Evolutionary conservation across 2,888 invertebrate genomes (phyloP).

Genomic region (Meiosimyza decipiens): DNA sequence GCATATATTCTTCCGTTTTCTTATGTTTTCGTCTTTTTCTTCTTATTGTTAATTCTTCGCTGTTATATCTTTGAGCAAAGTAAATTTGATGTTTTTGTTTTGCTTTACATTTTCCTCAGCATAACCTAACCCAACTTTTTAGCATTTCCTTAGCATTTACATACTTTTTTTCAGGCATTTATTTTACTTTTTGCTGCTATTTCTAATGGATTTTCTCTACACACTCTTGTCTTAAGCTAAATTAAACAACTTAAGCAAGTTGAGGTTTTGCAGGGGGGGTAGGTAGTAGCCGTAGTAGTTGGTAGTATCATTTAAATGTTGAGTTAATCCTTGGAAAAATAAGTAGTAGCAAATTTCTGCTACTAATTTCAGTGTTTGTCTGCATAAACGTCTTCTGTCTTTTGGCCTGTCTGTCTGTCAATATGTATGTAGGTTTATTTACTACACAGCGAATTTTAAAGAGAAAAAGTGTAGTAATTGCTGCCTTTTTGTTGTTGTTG

Average conservation of each 20-base stretch:
- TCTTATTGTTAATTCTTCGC: constrained; percentile 8
- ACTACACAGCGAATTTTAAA: no score
- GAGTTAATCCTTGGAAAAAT: constrained; percentile 22
- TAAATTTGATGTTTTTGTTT: background rate
- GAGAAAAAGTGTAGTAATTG: no score
- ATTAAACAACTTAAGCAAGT: constrained; percentile 2
- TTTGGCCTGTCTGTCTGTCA: no score
- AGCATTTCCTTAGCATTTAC: constrained; percentile 25
- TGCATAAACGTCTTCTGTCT: no score
- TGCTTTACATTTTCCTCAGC: constrained; percentile 5
- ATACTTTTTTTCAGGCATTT: background rate
- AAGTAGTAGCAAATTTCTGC: constrained; percentile 9
- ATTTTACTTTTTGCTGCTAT: background rate
- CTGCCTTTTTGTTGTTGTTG: constrained; percentile 5
- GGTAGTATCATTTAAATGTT: constrained; percentile 11
- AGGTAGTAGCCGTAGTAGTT: background rate
- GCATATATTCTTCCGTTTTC: background rate
- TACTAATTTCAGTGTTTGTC: constrained; percentile 19
- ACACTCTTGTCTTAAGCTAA: constrained; percentile 22
- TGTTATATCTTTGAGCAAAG: no score
- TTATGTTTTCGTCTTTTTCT: background rate
- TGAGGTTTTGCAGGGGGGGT: background rate
- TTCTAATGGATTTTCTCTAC: background rate
- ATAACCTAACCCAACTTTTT: constrained; percentile 34
- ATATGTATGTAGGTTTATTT: no score